Base-by-base conservation (phyloP, 2,888 invertebrate genomes). In the Pyrgus malvae region DNA sequence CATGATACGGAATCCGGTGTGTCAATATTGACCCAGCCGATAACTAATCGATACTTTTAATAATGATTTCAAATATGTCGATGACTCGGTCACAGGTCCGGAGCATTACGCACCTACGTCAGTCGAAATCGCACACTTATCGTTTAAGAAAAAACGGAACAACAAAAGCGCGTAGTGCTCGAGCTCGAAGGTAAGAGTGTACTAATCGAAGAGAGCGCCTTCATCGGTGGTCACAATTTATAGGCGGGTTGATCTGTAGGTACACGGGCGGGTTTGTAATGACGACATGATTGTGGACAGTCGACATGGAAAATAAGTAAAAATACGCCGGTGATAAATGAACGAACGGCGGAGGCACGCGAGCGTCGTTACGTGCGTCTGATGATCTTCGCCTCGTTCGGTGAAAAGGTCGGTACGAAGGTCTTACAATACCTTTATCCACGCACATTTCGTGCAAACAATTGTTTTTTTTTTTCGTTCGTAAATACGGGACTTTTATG, bases 221-320 rank as follows among this genome's bases (percentile, higher is more conserved):
- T 81, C 81, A 76, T 75, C 80, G 86, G 77, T 78, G 88, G 80
- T 81, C 83, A 83, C 78, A 81, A 89, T 89, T 86, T 87, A 89
- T 86, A 74, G 80, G 80, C 76, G 70, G 74, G 76, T 68, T 78
- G 82, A 83, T 80, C 74, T 71, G 74, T 65, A 60, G 58, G 62
- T 78, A 81, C 82, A 79, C 77, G 78, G 68, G 72, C 78, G 70
- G 75, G 81, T 70, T 76, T 74, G 86, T 88, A 89, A 88, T 88
- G 86, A 86, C 79, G 83, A 87, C 87, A 86, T 83, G 86, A 80
- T 83, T 84, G 87, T 84, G 77, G 81, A 86, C 85, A 83, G 78
- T 66, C 75, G 79, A 84, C 85, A 83, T 76, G 78, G 76, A 72
- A 80, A 83, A 86, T 83, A 81, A 84, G 84, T 85, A 86, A 81